A percentile compares a stretch with the other conserved stretches of the same genome.
Conservation (phyloP, 2,797 vertebrate genomes). For the Manis pentadactyla region DNA sequence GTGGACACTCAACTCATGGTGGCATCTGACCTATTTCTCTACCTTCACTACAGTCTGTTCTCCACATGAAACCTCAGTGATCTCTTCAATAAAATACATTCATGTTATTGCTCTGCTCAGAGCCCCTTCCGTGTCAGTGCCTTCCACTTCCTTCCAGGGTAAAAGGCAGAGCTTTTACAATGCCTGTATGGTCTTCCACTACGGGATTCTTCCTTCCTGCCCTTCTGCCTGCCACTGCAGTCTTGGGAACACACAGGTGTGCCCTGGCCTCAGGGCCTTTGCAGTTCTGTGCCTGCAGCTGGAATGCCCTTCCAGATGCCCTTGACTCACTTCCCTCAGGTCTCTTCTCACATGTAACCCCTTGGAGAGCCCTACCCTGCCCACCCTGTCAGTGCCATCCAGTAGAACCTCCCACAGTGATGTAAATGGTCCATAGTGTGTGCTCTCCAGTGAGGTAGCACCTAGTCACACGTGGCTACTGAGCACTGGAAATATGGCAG, state of each 20-base stretch:
- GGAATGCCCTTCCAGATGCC: not conserved
- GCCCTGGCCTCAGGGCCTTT: not conserved
- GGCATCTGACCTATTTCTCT: no score
- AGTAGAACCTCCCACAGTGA: not conserved
- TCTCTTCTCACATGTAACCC: not conserved
- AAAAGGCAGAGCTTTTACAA: not conserved
- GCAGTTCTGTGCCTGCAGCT: not conserved
- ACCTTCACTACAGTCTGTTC: not conserved
- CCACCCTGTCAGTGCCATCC: not conserved
- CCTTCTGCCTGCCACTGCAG: not conserved
- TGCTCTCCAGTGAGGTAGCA: not conserved
- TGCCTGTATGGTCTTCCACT: fast-evolving
- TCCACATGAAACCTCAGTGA: not conserved
- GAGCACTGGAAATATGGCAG: not conserved
- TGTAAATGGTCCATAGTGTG: not conserved
- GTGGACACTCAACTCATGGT: not conserved
- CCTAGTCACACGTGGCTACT: not conserved
- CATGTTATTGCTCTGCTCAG: not conserved
- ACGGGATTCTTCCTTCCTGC: fast-evolving
- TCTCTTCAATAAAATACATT: not conserved
- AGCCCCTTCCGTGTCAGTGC: not conserved
- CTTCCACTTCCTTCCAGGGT: not conserved
- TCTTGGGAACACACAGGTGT: fast-evolving
- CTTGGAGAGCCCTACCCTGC: not conserved
- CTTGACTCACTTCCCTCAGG: not conserved